Evolutionary conservation across 2,113 vertebrate species (phyloP), one percentile per base, ranked within the genome.

Genomic region (Grallaria varia): DNA sequence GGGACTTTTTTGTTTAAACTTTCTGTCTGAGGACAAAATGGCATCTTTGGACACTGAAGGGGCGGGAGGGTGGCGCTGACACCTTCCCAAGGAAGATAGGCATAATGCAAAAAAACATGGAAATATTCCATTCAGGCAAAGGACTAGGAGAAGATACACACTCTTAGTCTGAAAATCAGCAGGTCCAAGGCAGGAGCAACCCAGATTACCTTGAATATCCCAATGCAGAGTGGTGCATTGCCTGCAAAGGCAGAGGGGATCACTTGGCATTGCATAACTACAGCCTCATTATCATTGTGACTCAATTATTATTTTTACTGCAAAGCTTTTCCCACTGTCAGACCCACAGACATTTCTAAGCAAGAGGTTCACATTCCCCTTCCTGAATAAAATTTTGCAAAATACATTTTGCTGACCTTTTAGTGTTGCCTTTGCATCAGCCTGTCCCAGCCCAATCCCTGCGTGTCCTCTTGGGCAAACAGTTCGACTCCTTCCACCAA

Each of bases 281-380:
- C 11, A 83, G 33, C 78, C 55, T 94, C 56, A 53, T 89, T 87
- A 90, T 11, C 88, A 50, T 39, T 21, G 2, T 89, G 93, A 94
- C 60, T 95, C 95, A 94, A 42, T 84, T 47, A 77, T 73, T 77
- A 40, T 39, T 93, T 92, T 89, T 84, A 69, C 58, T 82, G 64
- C 73, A 55, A 45, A 75, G 45, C 56, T 90, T 94, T 84, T 81
- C 60, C 76, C 76, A 50, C 25, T 68, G 69, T 81, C 72, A 81
- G 95, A 86, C 56, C 82, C 68, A 64, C 52, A 55, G 40, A 39
- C 56, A 37, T 88, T 76, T 78, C 66, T 56, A 72, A 89, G 79
- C 44, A 73, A 75, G 49, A 90, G 19, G 44, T 73, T 93, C 90
- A 20, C 44, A 60, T 50, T 60, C 53, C 33, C 33, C 37, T 27